A percentile compares a stretch with the other conserved stretches of the same genome.
Evolutionary conservation across 2,797 vertebrate genomes (phyloP).

Genomic region (Notoglanidium macrostoma): DNA sequence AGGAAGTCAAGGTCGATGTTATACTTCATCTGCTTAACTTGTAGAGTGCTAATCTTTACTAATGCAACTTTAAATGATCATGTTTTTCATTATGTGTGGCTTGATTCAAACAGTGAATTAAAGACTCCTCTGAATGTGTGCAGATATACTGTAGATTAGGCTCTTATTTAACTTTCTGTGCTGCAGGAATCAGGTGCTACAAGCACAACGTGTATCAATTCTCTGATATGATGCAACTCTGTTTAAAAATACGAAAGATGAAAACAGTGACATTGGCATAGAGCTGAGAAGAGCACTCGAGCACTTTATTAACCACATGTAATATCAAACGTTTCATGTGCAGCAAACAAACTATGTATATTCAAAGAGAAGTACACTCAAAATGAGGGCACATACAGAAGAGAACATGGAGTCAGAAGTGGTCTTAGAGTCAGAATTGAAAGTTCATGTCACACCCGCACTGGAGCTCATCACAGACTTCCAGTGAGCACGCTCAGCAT

Average conservation of each 20-base stretch:
- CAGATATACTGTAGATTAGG: not conserved
- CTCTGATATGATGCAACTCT: not conserved
- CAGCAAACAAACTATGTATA: not conserved
- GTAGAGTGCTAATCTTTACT: not conserved
- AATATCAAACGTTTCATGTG: not conserved
- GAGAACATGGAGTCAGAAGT: not conserved
- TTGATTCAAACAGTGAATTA: not conserved
- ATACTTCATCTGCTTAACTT: no score
- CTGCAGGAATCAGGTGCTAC: no score
- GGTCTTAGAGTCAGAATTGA: not conserved
- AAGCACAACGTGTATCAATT: no score
- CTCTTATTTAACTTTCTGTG: not conserved
- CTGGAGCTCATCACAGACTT: no score
- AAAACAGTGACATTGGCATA: not conserved
- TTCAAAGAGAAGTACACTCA: not conserved
- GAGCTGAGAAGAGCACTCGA: not conserved
- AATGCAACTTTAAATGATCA: not conserved
- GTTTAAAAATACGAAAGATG: not conserved
- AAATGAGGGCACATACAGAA: not conserved
- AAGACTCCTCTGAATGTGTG: not conserved
- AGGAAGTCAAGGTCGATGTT: not conserved
- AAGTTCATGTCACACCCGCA: not conserved
- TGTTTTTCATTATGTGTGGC: not conserved
- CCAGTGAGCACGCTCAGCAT: no score
- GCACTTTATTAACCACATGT: not conserved